Evolutionary conservation across 2,888 invertebrate species (phyloP).

Genomic region (Monopis laevigella): DNA sequence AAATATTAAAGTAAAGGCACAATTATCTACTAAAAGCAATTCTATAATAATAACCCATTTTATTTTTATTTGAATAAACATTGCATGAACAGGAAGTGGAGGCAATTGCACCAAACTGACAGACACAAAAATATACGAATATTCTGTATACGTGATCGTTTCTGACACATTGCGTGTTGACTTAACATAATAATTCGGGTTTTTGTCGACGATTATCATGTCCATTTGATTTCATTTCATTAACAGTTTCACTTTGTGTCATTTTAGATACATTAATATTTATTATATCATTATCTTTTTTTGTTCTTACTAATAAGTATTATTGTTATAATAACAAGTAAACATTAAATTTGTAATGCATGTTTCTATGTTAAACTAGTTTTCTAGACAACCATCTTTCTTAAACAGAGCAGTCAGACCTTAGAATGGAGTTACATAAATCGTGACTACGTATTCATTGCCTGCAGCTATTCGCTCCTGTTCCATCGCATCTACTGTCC

Average conservation of each 20-base stretch:
- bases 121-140: neutral
- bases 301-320: constrained; percentile 5
- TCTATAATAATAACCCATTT: no score
- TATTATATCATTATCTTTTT: neutral
- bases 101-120: neutral
- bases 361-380: constrained; percentile 4
- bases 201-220: constrained; percentile 7
- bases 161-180: constrained; percentile 3
- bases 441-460: constrained; percentile 51
- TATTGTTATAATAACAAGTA: no score
- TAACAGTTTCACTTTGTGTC: constrained; percentile 6
- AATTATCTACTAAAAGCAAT: no score
- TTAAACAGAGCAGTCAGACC: constrained; percentile 42
- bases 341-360: no score
- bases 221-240: neutral
- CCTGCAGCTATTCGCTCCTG: constrained; percentile 56
- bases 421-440: constrained; percentile 25
- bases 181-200: constrained; percentile 4
- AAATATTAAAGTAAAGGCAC: no score
- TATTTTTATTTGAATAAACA: no score
- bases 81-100: neutral
- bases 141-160: neutral
- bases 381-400: constrained; percentile 44
- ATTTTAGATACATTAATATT: neutral
- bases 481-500: constrained; percentile 22